A percentile compares a stretch with the other conserved stretches of the same genome.
Evolutionary conservation across 2,113 vertebrate genomes (phyloP).

Genomic region (Catagonus wagneri): DNA sequence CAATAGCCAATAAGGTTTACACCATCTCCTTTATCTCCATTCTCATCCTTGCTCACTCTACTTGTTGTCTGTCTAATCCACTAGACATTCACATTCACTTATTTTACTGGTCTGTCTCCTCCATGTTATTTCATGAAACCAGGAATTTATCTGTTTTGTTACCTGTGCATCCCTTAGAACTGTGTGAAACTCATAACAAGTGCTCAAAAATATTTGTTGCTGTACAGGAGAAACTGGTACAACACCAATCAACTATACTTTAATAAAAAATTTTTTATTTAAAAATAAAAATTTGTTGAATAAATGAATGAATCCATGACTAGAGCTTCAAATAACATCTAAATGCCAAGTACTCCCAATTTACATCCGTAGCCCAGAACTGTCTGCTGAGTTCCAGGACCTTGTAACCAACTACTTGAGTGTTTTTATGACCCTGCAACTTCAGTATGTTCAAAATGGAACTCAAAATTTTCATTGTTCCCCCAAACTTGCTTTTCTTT

Average conservation of each 20-base stretch:
- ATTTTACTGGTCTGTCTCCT: neutral
- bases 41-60: neutral
- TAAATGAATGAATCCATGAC: neutral
- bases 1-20: neutral
- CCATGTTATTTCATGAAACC: neutral
- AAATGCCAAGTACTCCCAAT: neutral
- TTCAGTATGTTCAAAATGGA: neutral
- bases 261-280: no score
- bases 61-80: neutral
- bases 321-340: neutral
- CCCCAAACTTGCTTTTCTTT: neutral
- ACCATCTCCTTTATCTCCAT: neutral
- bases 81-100: neutral
- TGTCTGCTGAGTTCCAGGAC: neutral
- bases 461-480: neutral
- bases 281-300: neutral
- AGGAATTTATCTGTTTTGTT: neutral
- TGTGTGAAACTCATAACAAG: neutral
- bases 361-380: neutral
- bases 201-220: neutral
- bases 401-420: neutral
- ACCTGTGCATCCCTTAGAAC: neutral
- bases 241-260: no score
- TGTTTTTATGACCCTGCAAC: neutral
- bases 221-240: no score